These are phyloP conservation scores for Dicaeum eximium DNA, from an alignment of 2,113 vertebrate genomes.

Conservation along the genomic window DNA sequence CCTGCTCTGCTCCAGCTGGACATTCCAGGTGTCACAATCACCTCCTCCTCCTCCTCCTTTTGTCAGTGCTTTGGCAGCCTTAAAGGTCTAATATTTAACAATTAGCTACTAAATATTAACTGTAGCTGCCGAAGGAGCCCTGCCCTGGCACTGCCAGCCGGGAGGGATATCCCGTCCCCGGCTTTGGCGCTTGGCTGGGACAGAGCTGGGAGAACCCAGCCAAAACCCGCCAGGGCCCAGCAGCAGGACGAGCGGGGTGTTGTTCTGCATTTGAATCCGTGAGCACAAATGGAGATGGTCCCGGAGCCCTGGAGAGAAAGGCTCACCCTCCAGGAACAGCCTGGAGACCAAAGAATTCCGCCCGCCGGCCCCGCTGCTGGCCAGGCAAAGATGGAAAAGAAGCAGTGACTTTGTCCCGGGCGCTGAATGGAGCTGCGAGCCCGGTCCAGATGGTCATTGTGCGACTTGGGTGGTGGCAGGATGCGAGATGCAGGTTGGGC, in stretches of 20 bases:
- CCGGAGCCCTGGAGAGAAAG: neutral
- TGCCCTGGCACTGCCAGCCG: neutral
- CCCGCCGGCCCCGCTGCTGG: neutral
- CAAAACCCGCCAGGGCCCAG: neutral
- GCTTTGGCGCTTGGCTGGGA: neutral
- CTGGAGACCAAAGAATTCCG: neutral
- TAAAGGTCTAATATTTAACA: neutral
- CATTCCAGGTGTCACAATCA: neutral
- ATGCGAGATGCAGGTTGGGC: neutral
- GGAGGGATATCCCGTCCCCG: neutral
- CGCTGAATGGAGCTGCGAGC: neutral
- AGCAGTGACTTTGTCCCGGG: neutral
- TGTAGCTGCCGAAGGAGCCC: accelerated
- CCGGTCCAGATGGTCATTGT: neutral
- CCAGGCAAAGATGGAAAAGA: neutral
- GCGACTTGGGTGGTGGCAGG: constrained; percentile 30
- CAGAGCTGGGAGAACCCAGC: accelerated
- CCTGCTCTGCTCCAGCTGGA: neutral
- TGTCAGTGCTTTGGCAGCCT: too few relatives aligned
- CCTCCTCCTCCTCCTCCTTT: neutral
- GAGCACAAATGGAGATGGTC: neutral
- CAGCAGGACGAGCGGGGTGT: neutral
- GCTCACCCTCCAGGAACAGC: neutral
- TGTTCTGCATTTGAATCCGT: neutral
- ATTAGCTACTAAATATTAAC: accelerated